Evolutionary conservation across 23 tunicate species (phyloP), one percentile per base, ranked within the genome.

Genomic region (Trididemnum clinides): DNA sequence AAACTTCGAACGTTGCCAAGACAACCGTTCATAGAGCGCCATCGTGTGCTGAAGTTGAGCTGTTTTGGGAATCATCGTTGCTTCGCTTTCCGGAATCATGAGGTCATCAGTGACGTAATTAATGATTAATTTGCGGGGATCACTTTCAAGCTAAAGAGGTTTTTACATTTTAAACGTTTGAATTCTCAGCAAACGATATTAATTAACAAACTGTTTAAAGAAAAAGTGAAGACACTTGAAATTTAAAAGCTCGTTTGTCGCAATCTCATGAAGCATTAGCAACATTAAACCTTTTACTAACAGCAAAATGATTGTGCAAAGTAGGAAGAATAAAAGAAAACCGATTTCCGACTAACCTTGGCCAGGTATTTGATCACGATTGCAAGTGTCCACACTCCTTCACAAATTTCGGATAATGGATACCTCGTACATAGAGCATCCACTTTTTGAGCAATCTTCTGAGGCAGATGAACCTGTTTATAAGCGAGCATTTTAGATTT

Each of bases 321-420:
- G n/a, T n/a, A n/a, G n/a, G n/a, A n/a, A n/a, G n/a, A n/a, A n/a
- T n/a, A n/a, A n/a, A n/a, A n/a, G 54, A 7, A 10, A 44, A 10
- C 54, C 54, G 23, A 12, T 62, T 19, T 62, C 25, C 15, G 19
- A 80, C 87, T 32, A 39, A 87, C 92, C 82, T 88, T 88, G 28
- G 92, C 87, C 26, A 90, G 82, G 36, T 86, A 71, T 33, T 80
- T 80, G 28, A 90, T 85, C 5, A 88, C 95, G 28, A 66, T 73
- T 10, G 89, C 66, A 1, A 90, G 34, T 1, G 89, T 90, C n/a
- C 95, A 44, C 20, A 90, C 89, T 26, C 85, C 95, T 57, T 85
- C 89, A 50, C 89, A 90, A 28, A 90, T 70, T 19, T 80, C 89
- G 0, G 86, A 32, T 34, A 57, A 36, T 5, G 34, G 54, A 20